These are phyloP conservation scores for Regulus satrapa DNA, from an alignment of 2,113 vertebrate species.

Conservation along the genomic window DNA sequence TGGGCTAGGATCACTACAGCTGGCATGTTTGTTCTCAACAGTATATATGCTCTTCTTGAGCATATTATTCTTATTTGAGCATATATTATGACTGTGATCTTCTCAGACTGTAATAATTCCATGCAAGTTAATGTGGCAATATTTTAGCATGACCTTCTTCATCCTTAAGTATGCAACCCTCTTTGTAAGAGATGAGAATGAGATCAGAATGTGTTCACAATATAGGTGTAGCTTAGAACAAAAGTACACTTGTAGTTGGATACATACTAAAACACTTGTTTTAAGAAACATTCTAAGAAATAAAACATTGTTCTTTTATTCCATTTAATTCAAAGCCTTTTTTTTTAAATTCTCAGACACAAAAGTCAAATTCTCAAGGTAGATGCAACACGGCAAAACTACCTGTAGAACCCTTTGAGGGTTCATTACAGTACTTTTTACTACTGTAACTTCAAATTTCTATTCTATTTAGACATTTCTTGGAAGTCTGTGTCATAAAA, in stretches of 20 bases:
- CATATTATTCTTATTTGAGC: too few species aligned
- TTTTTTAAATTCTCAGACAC: neutral
- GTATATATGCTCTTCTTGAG: neutral
- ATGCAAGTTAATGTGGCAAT: neutral
- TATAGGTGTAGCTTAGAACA: neutral
- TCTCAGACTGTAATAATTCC: neutral
- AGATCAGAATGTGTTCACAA: neutral
- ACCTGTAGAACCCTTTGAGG: neutral
- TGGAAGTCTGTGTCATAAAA: neutral
- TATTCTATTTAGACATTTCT: neutral
- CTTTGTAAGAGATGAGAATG: neutral
- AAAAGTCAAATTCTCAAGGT: neutral
- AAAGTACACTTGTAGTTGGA: neutral
- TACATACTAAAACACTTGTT: neutral
- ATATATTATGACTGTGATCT: neutral
- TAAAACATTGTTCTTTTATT: neutral
- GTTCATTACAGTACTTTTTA: neutral
- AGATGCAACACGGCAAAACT: neutral
- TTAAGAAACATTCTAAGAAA: neutral
- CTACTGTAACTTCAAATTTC: neutral
- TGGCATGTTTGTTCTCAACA: neutral
- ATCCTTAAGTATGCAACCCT: neutral
- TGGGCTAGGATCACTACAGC: neutral
- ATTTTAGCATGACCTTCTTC: neutral
- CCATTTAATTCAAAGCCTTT: neutral